A percentile compares a stretch with the other conserved stretches of the same genome.
These are phyloP conservation scores for Druceiella hillmani DNA, from an alignment of 2,888 invertebrate genomes.

Conservation along the genomic window DNA sequence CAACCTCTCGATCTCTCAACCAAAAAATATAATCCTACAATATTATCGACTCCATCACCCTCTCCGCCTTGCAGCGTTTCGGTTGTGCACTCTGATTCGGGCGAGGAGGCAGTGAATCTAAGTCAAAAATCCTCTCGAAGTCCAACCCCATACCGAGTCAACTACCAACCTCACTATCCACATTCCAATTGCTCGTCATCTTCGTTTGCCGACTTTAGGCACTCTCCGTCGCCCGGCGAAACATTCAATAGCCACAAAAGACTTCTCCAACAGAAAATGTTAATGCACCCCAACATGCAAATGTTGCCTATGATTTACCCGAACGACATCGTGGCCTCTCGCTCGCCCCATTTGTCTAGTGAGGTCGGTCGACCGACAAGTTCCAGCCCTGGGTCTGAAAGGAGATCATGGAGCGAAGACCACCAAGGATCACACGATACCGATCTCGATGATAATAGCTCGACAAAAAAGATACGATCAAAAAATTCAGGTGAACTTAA, in stretches of 20 bases:
- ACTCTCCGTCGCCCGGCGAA: slow-evolving; percentile 49
- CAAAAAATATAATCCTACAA: slow-evolving; percentile 59
- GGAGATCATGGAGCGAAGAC: slow-evolving; percentile 58
- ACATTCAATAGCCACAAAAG: slow-evolving; percentile 35
- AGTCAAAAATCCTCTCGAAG: slow-evolving; percentile 65
- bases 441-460: slow-evolving; percentile 39
- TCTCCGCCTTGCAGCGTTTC: slow-evolving; percentile 61
- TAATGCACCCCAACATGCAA: slow-evolving; percentile 36
- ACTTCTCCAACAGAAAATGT: slow-evolving; percentile 33
- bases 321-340: slow-evolving; percentile 50
- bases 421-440: slow-evolving; percentile 47
- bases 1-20: slow-evolving; percentile 90
- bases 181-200: slow-evolving; percentile 58
- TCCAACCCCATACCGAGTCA: slow-evolving; percentile 52
- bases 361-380: slow-evolving; percentile 48
- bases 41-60: slow-evolving; percentile 54
- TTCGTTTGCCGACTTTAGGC: slow-evolving; percentile 44
- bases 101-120: slow-evolving; percentile 70
- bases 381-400: slow-evolving; percentile 62
- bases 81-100: slow-evolving; percentile 57
- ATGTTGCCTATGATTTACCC: slow-evolving; percentile 63
- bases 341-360: slow-evolving; percentile 51
- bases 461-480: slow-evolving; percentile 41
- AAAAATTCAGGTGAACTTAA: slow-evolving; percentile 37
- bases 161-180: slow-evolving; percentile 48